Conservation (phyloP, 2,113 vertebrate genomes). For the Nerophis lumbriciformis region DNA sequence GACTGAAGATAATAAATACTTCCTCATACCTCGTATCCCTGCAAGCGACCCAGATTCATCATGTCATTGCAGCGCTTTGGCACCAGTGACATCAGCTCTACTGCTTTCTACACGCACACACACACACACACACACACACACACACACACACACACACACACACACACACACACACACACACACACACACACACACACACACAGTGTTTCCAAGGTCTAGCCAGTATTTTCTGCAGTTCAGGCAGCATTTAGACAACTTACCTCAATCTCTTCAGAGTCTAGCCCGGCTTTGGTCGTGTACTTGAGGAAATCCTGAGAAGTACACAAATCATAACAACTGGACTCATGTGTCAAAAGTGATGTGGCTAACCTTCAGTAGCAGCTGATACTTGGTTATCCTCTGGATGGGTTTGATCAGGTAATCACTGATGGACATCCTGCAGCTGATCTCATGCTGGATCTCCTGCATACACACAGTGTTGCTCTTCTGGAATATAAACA, state of each 20-base stretch:
- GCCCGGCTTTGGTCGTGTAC: slow-evolving; percentile 90
- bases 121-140: not conserved
- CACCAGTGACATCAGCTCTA: slow-evolving; percentile 94
- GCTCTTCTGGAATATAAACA: not conserved
- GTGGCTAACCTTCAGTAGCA: slow-evolving; percentile 86
- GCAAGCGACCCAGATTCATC: slow-evolving; percentile 96
- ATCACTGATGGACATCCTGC: slow-evolving; percentile 90
- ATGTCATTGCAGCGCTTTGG: slow-evolving; percentile 98
- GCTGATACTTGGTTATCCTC: slow-evolving; percentile 97
- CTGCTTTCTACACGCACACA: slow-evolving; percentile 71
- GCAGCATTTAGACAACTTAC: slow-evolving; percentile 54
- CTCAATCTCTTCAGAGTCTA: slow-evolving; percentile 90
- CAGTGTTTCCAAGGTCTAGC: no score
- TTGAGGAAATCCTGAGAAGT: slow-evolving; percentile 86
- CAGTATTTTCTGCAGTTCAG: not conserved
- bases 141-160: no score
- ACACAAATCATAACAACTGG: not conserved
- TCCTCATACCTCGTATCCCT: slow-evolving; percentile 89
- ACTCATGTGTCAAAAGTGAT: not conserved
- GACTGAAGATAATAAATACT: not conserved
- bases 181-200: slow-evolving; percentile 1
- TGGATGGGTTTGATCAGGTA: slow-evolving; percentile 98
- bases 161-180: no score
- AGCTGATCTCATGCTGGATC: slow-evolving; percentile 90
- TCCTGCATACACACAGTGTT: slow-evolving; percentile 71